Conservation (phyloP, 2,888 invertebrate species). For the Lypha dubia region DNA sequence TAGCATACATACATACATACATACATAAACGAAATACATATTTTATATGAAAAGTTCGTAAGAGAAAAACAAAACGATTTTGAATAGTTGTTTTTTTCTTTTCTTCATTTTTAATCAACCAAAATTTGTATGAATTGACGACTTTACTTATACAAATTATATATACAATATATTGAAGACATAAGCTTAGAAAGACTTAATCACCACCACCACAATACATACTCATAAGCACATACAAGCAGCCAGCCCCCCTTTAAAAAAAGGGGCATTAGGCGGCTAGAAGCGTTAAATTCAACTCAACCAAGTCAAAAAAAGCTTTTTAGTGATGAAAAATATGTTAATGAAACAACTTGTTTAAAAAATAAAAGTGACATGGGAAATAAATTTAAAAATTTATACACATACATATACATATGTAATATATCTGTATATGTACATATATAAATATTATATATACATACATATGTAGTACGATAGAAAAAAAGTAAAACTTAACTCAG, state of each 20-base stretch:
- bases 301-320: slow-evolving; percentile 71
- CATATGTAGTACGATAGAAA: slow-evolving; percentile 59
- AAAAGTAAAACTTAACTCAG: slow-evolving; percentile 76
- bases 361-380: slow-evolving; percentile 60
- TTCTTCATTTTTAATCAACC: slow-evolving; percentile 1
- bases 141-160: slow-evolving; percentile 67
- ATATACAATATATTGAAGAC: slow-evolving; percentile 60
- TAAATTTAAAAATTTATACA: slow-evolving; percentile 71
- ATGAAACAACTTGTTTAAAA: slow-evolving; percentile 60
- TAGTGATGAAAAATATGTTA: slow-evolving; percentile 67
- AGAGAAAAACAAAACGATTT: slow-evolving; percentile 65
- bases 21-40: too few relatives aligned
- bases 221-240: too few relatives aligned
- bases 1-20: too few relatives aligned
- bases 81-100: slow-evolving; percentile 51
- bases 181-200: slow-evolving; percentile 68
- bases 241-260: neutral
- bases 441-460: slow-evolving; percentile 70
- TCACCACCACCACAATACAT: too few relatives aligned
- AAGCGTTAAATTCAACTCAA: slow-evolving; percentile 58
- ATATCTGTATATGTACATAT: slow-evolving; percentile 71
- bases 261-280: slow-evolving; percentile 30
- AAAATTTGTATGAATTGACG: slow-evolving; percentile 50
- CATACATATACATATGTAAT: slow-evolving; percentile 70
- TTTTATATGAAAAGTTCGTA: slow-evolving; percentile 53